Base-by-base conservation (phyloP, 2,888 invertebrate genomes). In the Cryptus viduatorius region DNA sequence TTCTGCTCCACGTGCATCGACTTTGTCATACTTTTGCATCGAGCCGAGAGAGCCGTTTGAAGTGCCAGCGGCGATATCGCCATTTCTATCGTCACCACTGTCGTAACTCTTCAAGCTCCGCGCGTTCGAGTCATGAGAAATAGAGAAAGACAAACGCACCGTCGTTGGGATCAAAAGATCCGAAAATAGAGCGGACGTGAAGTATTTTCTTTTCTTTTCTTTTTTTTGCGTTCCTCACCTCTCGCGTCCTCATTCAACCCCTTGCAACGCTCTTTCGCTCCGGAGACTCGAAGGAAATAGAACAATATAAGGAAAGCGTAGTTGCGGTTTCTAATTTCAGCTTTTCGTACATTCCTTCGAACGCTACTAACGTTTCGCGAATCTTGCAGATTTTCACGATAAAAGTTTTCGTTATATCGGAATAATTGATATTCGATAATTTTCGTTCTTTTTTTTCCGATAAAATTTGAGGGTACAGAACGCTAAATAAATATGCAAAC, bases 161-260 rank as follows among this genome's bases (percentile, higher is more conserved):
- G 79, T 48, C 67, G 37, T 44, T 67, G 79, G 85, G 89, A 89
- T 89, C 89, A 89, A 89, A 89, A 87, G 89, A 83, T 85, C 87
- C 88, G 80, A 84, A 89, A 89, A 89, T 89, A 89, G 89, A 86
- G 85, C 83, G 86, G 79, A 83, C 77, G 84, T 61, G n/a, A 68
- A 79, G 75, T 82, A n/a, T 46, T 59, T 84, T 69, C 76, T 46
- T 72, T 64, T 83, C 5, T 68, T 73, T 44, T 24, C 3, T 3
- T 24, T 24, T 24, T 24, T 24, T 59, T 37, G 8, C 53, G 29
- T 77, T 73, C 67, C 42, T 73, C 42, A 71, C 44, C 69, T 75
- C 42, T 64, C 69, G 67, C 50, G 53, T 14, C 46, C 50, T 73
- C 81, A 37, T 71, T 64, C 76, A 53, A 71, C 75, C 64, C 46